Base-by-base conservation (phyloP, 2,888 invertebrate genomes). In the Tetheella fluctuosa region DNA sequence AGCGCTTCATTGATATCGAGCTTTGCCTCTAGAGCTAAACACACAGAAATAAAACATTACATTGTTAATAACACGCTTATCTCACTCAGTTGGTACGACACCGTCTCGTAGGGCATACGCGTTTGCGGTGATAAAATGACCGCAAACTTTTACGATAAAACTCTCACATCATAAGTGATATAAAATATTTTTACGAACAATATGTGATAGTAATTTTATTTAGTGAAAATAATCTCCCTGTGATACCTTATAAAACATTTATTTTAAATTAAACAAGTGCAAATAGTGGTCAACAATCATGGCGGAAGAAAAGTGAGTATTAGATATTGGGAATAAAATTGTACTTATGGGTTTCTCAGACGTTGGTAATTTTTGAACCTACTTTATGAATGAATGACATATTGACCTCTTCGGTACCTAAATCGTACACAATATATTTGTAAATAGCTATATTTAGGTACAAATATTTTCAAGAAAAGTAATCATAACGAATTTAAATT, bases 261-360 rank as follows among this genome's bases (percentile, higher is more conserved):
- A 71, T 5, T 69, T 65, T 77, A 61, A 72, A 71, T 64, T 70
- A 59, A 62, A 59, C 61, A 62, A 60, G 65, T 65, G 61, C 60
- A 65, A 64, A 68, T 67, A 74, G 73, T 76, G 68, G 64, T 63
- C 61, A 59, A 60, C 54, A 28, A 76, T 60, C 70, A 90, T 90
- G 90, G 84, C 83, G 42, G 85, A 86, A 54, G 86, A 86, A 70
- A 88, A 87, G 90, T 90, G 65, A 90, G 90, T 90, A 73, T 48
- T n/a, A n/a, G n/a, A n/a, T n/a, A n/a, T n/a, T n/a, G n/a, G n/a
- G n/a, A n/a, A n/a, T n/a, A n/a, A n/a, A n/a, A n/a, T n/a, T n/a
- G n/a, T n/a, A n/a, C n/a, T n/a, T n/a, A n/a, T n/a, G n/a, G n/a
- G n/a, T n/a, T n/a, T n/a, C n/a, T n/a, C n/a, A n/a, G n/a, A n/a